Evolutionary conservation across 1,140 invertebrate species (phyloP).

Genomic region (Rhyzopertha dominica): DNA sequence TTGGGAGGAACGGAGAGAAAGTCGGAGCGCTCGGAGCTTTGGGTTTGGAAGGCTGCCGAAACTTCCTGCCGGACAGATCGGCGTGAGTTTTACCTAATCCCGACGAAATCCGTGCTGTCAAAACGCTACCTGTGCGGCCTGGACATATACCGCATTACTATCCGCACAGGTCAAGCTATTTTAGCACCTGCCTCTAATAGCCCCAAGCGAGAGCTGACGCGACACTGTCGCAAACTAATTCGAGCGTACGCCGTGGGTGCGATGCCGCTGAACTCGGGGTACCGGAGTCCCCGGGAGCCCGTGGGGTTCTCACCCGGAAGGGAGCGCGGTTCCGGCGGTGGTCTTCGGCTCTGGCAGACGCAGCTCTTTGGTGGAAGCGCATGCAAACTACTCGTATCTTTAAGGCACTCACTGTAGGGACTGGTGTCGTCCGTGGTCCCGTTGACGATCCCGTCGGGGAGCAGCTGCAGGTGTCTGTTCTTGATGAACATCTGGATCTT

Average conservation of each 20-base stretch:
- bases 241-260: slow-evolving; percentile 18
- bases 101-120: too few species aligned
- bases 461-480: slow-evolving; percentile 69
- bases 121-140: too few species aligned
- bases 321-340: neutral
- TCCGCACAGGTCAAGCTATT: too few species aligned
- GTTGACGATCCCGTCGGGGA: slow-evolving; percentile 74
- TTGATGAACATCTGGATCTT: slow-evolving; percentile 78
- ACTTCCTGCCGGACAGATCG: too few species aligned
- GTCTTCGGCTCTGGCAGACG: neutral
- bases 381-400: neutral
- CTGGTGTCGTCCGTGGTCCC: slow-evolving; percentile 68
- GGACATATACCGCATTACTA: too few species aligned
- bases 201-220: too few species aligned
- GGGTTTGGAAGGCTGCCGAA: too few species aligned
- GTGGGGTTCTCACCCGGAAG: neutral
- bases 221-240: too few species aligned
- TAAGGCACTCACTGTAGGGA: slow-evolving; percentile 71
- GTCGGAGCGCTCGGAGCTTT: too few species aligned
- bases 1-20: too few species aligned
- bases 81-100: too few species aligned
- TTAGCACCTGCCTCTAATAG: too few species aligned
- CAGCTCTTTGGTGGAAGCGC: neutral
- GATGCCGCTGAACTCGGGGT: slow-evolving; percentile 22
- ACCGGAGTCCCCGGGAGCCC: neutral